These are phyloP conservation scores for Coranthus polyacanthus DNA, from an alignment of 2,797 vertebrate species.

Conservation along the genomic window DNA sequence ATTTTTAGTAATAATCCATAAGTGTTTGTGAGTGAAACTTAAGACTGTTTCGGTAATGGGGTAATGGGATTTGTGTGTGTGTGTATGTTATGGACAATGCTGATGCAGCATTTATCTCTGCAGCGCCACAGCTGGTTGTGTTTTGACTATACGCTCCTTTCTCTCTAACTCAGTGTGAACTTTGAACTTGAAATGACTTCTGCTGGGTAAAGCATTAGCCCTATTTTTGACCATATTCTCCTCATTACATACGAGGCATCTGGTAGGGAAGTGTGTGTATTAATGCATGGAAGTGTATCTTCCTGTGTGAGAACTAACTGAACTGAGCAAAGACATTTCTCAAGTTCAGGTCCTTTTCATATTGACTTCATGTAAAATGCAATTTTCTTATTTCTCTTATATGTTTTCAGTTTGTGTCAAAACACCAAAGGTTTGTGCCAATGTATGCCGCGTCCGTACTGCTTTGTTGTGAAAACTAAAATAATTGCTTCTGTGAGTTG, in stretches of 20 bases:
- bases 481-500: no score
- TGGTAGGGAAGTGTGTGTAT: background rate
- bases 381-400: no score
- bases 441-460: no score
- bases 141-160: slow-evolving; percentile 75
- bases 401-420: no score
- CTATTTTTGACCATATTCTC: slow-evolving; percentile 51
- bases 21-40: slow-evolving; percentile 77
- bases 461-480: no score
- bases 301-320: background rate
- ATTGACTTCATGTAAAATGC: no score
- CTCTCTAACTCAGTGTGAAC: slow-evolving; percentile 71
- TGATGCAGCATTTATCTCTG: slow-evolving; percentile 80
- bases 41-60: slow-evolving; percentile 68
- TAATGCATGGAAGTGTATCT: background rate
- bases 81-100: slow-evolving; percentile 60
- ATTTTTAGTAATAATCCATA: slow-evolving; percentile 73
- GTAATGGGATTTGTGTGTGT: slow-evolving; percentile 63
- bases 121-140: slow-evolving; percentile 85
- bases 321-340: background rate
- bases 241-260: slow-evolving; percentile 51
- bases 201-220: slow-evolving; percentile 54
- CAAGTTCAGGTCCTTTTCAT: no score
- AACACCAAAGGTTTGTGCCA: background rate
- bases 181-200: slow-evolving; percentile 78